These are phyloP conservation scores for Bursaphelenchus okinawaensis DNA, from an alignment of 2,888 invertebrate species.

Conservation along the genomic window DNA sequence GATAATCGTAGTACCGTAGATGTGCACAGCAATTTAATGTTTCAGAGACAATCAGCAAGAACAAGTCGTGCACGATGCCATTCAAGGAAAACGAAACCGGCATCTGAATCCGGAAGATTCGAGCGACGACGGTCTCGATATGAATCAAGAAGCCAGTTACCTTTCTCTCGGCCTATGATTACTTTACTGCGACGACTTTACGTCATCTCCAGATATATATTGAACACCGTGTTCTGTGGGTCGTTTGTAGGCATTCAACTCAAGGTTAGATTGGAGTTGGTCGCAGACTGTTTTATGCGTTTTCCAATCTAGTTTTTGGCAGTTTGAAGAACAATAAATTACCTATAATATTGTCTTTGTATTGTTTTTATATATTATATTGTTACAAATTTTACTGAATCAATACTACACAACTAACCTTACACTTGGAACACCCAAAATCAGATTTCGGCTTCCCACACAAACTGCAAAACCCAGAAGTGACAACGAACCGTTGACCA, in stretches of 20 bases:
- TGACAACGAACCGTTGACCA: conserved; percentile 43
- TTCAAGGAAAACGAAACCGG: background rate
- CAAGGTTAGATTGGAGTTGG: conserved; percentile 2
- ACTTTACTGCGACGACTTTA: no score
- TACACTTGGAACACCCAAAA: conserved; percentile 91
- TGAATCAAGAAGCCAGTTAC: background rate
- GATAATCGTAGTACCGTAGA: no score
- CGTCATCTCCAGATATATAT: background rate
- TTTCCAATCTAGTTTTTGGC: conserved; percentile 75
- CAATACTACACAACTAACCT: conserved; percentile 58
- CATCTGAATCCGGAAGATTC: background rate
- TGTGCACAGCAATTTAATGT: no score
- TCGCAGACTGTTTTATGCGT: conserved; percentile 60
- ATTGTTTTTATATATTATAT: no score
- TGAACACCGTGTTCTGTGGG: background rate
- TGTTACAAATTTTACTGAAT: conserved; percentile 13
- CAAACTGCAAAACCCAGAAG: conserved; percentile 70
- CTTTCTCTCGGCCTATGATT: background rate
- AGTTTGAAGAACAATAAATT: conserved; percentile 86
- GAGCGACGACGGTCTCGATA: background rate
- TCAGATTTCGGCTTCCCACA: conserved; percentile 82
- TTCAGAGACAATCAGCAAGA: background rate
- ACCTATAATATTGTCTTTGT: conserved; percentile 64
- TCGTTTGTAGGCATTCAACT: background rate
- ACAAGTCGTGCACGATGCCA: background rate